Conservation (phyloP, 2,797 vertebrate genomes). For the Masticophis lateralis region DNA sequence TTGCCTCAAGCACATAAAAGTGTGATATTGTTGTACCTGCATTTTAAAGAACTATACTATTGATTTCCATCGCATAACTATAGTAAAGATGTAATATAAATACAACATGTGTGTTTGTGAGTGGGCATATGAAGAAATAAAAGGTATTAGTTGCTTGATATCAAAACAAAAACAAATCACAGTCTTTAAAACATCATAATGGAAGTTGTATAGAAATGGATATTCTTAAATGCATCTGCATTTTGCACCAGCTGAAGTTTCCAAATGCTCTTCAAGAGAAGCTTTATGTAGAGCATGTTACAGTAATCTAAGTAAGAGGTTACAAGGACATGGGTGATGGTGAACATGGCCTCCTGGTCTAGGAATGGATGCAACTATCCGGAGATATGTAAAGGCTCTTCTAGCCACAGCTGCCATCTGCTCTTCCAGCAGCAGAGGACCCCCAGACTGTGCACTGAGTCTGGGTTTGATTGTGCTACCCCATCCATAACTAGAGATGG, state of each 20-base stretch:
- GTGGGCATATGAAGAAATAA: background rate
- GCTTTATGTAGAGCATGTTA: no score
- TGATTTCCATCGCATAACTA: constrained; percentile 8
- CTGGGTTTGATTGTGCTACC: background rate
- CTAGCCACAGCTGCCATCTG: background rate
- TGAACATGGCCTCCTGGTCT: no score
- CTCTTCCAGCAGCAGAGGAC: background rate
- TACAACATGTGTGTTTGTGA: background rate
- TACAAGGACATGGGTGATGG: no score
- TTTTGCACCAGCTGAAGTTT: background rate
- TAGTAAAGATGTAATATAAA: constrained; percentile 32
- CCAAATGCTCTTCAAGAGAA: no score
- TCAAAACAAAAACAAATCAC: constrained; percentile 13
- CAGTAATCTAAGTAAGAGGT: no score
- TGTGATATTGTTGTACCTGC: background rate
- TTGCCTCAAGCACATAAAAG: background rate
- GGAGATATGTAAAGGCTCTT: background rate
- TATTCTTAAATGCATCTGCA: background rate
- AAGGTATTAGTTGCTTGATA: constrained; percentile 3
- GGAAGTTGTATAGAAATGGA: background rate
- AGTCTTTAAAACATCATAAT: background rate
- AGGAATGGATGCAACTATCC: background rate
- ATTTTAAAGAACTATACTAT: constrained; percentile 1
- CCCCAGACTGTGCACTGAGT: background rate
- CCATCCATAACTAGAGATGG: background rate